Conservation (phyloP, 2,888 invertebrate species). For the Phania funesta region DNA sequence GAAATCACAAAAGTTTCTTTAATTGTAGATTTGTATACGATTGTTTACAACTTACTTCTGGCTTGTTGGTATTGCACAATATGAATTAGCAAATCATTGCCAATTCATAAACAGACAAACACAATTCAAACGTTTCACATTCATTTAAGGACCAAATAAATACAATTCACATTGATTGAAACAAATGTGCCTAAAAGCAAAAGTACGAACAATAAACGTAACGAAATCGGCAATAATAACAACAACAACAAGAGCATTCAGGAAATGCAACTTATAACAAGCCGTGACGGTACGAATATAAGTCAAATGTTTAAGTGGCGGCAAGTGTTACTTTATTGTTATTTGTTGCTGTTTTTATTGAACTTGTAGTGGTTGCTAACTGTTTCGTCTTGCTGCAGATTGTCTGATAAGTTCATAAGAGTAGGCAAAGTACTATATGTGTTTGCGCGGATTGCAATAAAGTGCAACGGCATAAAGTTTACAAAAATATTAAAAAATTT, state of each 20-base stretch:
- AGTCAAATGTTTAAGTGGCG: slow-evolving; percentile 60
- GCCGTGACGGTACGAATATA: slow-evolving; percentile 58
- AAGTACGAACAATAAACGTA: slow-evolving; percentile 37
- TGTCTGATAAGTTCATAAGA: neutral
- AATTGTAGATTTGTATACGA: neutral
- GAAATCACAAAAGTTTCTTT: neutral
- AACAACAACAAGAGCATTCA: slow-evolving; percentile 55
- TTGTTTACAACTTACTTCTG: slow-evolving; percentile 36
- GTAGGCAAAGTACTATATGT: slow-evolving; percentile 7
- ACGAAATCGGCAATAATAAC: slow-evolving; percentile 58
- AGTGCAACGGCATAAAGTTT: neutral
- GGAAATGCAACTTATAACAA: slow-evolving; percentile 62
- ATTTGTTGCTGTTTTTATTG: slow-evolving; percentile 26
- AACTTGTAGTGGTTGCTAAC: slow-evolving; percentile 36
- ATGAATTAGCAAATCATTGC: slow-evolving; percentile 26
- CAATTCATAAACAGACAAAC: neutral
- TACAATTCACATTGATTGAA: slow-evolving; percentile 46
- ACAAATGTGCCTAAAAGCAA: slow-evolving; percentile 35
- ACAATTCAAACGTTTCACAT: slow-evolving; percentile 24
- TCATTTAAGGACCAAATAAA: slow-evolving; percentile 38
- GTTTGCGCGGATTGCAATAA: neutral
- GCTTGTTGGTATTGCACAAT: slow-evolving; percentile 17
- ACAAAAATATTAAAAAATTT: slow-evolving; percentile 27
- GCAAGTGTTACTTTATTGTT: slow-evolving; percentile 64
- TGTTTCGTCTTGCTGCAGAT: slow-evolving; percentile 39